phyloP scores from a whole-genome alignment of 2,888 invertebrate genomes.

The Gryllus longicercus region DNA sequence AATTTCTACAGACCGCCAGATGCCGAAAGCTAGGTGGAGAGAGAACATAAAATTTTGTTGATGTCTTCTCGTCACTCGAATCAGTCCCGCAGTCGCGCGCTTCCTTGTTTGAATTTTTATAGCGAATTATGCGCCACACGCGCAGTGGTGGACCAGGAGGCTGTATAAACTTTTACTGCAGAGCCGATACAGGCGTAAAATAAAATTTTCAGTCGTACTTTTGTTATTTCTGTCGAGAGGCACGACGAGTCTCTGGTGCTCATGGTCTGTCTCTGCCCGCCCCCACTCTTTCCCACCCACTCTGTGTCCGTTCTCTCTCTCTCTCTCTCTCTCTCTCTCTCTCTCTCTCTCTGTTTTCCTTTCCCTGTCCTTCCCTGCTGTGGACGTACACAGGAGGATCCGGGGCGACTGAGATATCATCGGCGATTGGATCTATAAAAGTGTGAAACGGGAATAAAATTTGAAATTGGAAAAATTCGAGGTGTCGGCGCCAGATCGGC shows the following conservation, averaged over 20 bases:
- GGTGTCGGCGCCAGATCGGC: conserved; percentile 17
- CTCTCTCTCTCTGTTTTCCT: neutral
- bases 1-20: no score
- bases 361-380: neutral
- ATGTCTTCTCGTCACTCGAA: neutral
- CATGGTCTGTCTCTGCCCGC: no score
- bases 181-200: conserved; percentile 17
- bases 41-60: neutral
- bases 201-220: conserved; percentile 2
- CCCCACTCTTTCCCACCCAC: no score
- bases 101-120: neutral
- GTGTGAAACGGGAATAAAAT: conserved; percentile 17
- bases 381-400: neutral
- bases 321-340: no score
- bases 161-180: conserved; percentile 1
- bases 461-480: conserved; percentile 10
- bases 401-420: neutral
- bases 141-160: neutral
- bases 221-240: neutral
- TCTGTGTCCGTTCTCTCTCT: no score
- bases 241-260: no score
- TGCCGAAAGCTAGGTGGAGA: neutral
- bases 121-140: neutral
- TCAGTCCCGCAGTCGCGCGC: neutral
- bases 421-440: neutral